Evolutionary conservation across 2,888 invertebrate genomes (phyloP), one percentile per base, ranked within the genome.

Genomic region (Laspeyria flexula): DNA sequence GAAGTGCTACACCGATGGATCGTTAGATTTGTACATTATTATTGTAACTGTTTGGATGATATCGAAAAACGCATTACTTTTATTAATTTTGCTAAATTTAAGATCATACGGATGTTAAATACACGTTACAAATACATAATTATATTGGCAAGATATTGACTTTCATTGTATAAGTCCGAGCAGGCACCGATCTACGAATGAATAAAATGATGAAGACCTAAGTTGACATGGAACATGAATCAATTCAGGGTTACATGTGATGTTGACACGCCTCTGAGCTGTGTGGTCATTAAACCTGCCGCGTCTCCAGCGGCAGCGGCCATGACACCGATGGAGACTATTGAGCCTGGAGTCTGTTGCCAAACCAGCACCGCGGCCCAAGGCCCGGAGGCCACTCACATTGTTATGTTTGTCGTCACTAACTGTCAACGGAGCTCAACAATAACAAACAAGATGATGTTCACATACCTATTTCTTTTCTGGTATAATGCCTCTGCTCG

Each of bases 381-480:
- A 27, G 23, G 21, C 10, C 37, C 41, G 25, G 38, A 44, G 3
- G 7, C 7, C 25, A 6, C 3, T n/a, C 25, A 52, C 13, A 51
- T 49, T 53, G 40, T 27, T 33, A 38, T 44, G 41, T 7, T 1
- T 7, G 37, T n/a, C 18, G 34, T 39, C 33, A 34, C 43, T 35
- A 39, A 30, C 53, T 47, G 54, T 25, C 54, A 49, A 43, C 47
- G 12, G 23, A 52, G 10, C 30, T 42, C 42, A 52, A 70, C 59
- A 70, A 72, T 58, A 68, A 69, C 64, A 65, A 56, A 58, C 53
- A 52, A 53, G 30, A 55, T 40, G 54, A 53, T 42, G 54, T 50
- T 46, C 38, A 75, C 91, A 65, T 76, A 92, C 93, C 92, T 66
- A 86, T 87, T 71, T 92, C 91, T 77, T 93, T 93, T 68, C 90